Conservation (phyloP, 2,888 invertebrate species). For the Coelopa pilipes region DNA sequence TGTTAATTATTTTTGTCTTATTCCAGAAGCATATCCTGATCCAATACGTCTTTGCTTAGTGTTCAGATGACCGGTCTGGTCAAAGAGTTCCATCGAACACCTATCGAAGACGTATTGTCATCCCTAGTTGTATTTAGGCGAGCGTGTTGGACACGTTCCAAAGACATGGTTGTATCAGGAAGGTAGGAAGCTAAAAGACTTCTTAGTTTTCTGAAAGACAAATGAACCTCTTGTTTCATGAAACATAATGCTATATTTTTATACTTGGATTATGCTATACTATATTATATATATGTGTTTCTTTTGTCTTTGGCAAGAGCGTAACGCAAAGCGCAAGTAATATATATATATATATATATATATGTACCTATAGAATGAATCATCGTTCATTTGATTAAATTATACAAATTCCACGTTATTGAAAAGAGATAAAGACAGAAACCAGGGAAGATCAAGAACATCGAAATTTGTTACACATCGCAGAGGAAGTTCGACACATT, state of each 20-base stretch:
- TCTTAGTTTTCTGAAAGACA: background rate
- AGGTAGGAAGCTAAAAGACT: background rate
- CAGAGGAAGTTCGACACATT: background rate
- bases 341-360: background rate
- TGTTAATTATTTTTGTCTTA: too few relatives aligned
- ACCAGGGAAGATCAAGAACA: background rate
- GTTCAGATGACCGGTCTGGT: background rate
- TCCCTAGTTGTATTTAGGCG: background rate
- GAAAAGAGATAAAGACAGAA: background rate
- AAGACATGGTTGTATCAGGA: background rate
- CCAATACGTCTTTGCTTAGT: background rate
- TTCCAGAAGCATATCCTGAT: too few relatives aligned
- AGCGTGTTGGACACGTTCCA: background rate
- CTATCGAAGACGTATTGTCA: background rate
- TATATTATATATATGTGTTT: conserved; percentile 6
- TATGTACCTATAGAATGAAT: background rate
- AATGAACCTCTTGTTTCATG: background rate
- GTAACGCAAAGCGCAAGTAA: background rate
- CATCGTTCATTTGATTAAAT: background rate
- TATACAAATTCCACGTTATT: background rate
- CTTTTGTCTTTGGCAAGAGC: background rate
- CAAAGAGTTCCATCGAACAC: too few relatives aligned
- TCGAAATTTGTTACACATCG: background rate
- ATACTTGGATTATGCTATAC: conserved; percentile 3
- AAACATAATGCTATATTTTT: background rate